Evolutionary conservation across 1,140 invertebrate species (phyloP).

Genomic region (Bombus polaris): DNA sequence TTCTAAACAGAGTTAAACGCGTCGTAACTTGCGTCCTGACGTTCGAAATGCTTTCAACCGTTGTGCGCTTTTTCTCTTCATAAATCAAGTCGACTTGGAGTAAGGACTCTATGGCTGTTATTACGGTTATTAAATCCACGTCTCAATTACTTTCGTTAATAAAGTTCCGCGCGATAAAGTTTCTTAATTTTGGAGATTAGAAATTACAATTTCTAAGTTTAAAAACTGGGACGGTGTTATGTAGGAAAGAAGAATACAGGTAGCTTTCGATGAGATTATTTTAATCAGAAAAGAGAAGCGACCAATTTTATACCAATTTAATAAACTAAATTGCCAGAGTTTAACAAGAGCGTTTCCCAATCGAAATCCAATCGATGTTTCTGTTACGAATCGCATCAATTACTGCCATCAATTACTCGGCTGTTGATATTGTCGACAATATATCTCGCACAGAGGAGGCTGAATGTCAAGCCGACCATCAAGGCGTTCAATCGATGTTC

Average conservation of each 20-base stretch:
- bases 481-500: slow-evolving; percentile 29
- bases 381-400: background rate
- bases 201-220: background rate
- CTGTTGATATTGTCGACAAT: slow-evolving; percentile 1
- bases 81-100: background rate
- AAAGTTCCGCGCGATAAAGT: too few species aligned
- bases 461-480: background rate
- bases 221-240: too few species aligned
- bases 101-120: background rate
- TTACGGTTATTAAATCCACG: background rate
- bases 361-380: background rate
- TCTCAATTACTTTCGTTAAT: background rate
- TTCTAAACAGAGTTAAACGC: slow-evolving; percentile 7
- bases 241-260: too few species aligned
- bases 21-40: background rate
- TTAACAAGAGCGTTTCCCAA: background rate
- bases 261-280: too few species aligned
- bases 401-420: slow-evolving; percentile 5
- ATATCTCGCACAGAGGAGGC: background rate
- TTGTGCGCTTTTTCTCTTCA: background rate
- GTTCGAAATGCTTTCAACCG: background rate
- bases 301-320: background rate
- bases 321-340: background rate
- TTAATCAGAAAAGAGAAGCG: background rate
- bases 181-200: background rate